These are phyloP conservation scores for Mesocricetus auratus DNA, from an alignment of 2,113 vertebrate genomes.

Conservation along the genomic window DNA sequence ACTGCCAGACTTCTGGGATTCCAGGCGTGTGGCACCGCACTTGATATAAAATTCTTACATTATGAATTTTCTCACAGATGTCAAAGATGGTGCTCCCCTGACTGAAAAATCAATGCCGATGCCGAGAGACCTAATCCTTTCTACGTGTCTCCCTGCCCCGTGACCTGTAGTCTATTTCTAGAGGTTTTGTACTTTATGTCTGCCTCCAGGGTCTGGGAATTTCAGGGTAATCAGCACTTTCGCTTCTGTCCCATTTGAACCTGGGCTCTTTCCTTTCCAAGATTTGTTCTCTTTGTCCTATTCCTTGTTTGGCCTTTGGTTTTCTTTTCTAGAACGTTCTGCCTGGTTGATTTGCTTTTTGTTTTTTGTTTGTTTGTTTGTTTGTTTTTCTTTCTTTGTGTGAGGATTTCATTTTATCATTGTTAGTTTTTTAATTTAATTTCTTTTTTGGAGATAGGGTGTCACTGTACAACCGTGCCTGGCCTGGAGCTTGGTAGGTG, in stretches of 20 bases:
- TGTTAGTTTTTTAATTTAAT: neutral
- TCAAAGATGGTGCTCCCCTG: neutral
- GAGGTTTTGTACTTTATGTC: slow-evolving; percentile 33
- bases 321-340: neutral
- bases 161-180: slow-evolving; percentile 6
- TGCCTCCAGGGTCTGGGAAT: slow-evolving; percentile 41
- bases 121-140: neutral
- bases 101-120: neutral
- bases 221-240: slow-evolving; percentile 26
- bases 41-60: slow-evolving; percentile 28
- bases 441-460: neutral
- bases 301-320: neutral
- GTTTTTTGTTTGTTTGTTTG: neutral
- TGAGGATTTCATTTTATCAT: neutral
- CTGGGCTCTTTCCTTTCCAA: neutral
- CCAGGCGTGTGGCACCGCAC: neutral
- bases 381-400: neutral
- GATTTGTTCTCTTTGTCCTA: neutral
- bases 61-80: slow-evolving; percentile 3
- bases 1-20: too few relatives aligned
- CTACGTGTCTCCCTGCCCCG: neutral
- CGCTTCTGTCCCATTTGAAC: neutral
- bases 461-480: neutral
- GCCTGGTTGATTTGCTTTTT: neutral
- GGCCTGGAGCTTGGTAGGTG: neutral